Base-by-base conservation (phyloP, 2,888 invertebrate species). In the Cheilosia impressa region DNA sequence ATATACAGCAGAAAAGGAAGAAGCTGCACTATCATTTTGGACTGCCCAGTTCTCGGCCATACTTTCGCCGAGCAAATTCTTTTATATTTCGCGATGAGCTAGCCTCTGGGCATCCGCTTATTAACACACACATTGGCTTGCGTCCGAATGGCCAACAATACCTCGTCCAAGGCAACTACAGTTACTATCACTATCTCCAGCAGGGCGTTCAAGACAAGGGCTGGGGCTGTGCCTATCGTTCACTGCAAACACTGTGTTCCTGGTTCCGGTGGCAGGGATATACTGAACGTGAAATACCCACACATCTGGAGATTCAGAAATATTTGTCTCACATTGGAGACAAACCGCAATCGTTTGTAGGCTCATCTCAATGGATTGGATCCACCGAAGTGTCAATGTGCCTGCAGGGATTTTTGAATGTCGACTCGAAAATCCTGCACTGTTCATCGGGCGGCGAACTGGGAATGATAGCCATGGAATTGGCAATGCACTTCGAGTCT, bases 141-240 rank as follows among this genome's bases (percentile, higher is more conserved):
- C 90, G 91, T 19, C 88, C 90, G 13, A 91, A 92, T 81, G 94
- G 94, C 53, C 93, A 93, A 88, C 90, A 93, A 78, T 93, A 93
- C 52, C 85, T 96, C 38, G 95, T 99, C 2, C 93, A 95, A 87
- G 99, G 99, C 1, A 94, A 95, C 87, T 99, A 99, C 91, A 93
- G 95, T 19, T 99, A 99, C 92, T 96, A 98, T 91, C 99, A 99
- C 92, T 99, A 99, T 92, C 96, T 98, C 95, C 98, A 99, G 92
- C 96, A 99, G 90, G 94, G 95, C 88, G 95, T 98, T 91, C 96
- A 99, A 92, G 99, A 99, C 90, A 96, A 96, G 91, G 98, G 98
- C n/a, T 99, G 99, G 99, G 99, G 99, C 4, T 99, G 99, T 93
- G 99, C 99, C 0, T 99, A 99, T 91, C 94, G 99, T 82, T 99